phyloP scores from a whole-genome alignment of 2,113 vertebrate species.

The Siphamia tubifer region DNA sequence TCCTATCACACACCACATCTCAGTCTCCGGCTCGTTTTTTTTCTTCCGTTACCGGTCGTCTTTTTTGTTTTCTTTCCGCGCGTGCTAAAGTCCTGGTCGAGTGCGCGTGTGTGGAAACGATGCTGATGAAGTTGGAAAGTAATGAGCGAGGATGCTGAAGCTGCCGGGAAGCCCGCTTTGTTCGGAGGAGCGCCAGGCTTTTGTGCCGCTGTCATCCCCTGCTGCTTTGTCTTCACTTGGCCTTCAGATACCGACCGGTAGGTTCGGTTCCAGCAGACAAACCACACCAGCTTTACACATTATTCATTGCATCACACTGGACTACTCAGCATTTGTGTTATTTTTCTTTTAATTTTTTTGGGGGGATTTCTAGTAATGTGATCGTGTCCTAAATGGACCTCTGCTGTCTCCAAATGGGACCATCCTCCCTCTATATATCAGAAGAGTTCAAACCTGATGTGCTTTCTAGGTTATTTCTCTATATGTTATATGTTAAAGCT shows the following conservation, averaged over 20 bases:
- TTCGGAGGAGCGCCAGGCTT: constrained; percentile 87
- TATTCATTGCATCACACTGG: constrained; percentile 1
- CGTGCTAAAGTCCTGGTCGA: constrained; percentile 50
- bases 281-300: background rate
- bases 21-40: background rate
- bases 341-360: no score
- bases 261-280: constrained; percentile 67
- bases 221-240: constrained; percentile 90
- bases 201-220: constrained; percentile 89
- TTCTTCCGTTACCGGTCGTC: no score
- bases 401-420: no score
- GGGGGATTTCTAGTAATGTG: background rate
- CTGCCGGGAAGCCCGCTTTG: constrained; percentile 86
- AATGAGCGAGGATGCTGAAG: constrained; percentile 96
- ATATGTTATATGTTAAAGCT: no score
- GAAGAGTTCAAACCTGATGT: no score
- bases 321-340: no score
- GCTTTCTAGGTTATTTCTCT: no score
- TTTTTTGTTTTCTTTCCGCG: no score
- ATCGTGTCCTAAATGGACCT: background rate
- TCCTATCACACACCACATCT: background rate
- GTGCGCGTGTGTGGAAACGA: constrained; percentile 78
- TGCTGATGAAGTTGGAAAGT: constrained; percentile 92
- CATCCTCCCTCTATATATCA: no score
- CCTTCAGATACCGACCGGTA: constrained; percentile 86